Base-by-base conservation (phyloP, 1,140 invertebrate species). In the Contarinia nasturtii region DNA sequence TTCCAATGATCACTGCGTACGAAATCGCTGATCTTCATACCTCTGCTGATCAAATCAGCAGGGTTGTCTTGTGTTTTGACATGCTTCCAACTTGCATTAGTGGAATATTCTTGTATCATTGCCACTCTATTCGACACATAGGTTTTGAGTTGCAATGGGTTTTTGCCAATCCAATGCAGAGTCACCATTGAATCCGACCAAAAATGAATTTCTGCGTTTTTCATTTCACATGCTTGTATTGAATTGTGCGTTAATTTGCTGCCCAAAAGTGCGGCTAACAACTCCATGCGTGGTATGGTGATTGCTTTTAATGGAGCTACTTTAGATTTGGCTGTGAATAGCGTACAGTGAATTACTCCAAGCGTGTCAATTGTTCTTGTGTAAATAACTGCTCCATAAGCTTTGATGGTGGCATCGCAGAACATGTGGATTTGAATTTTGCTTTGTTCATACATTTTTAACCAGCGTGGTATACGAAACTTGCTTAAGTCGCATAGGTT, bases 351-450 rank as follows among this genome's bases (percentile, higher is more conserved):
- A 2, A 57, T 48, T 5, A 51, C 34, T 2, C 49, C 47, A 21
- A 47, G 27, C 33, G 34, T 21, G 46, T 53, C 49, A 19, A 43
- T 45, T 1, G 50, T 49, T 46, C 56, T 48, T 8, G 59, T 22
- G 52, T 60, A 63, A 10, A 60, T 42, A 14, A 53, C 54, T 33
- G 58, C 56, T 7, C 58, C 65, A 51, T 65, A 68, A 7, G 57
- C 65, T 0, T 41, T 45, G 44, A 57, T 52, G 5, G 55, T 60
- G 1, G 63, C 60, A 53, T 69, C 65, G 12, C 48, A 51, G 52
- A 67, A 70, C 8, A 57, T 58, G 48, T 64, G 56, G 2, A 52
- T 22, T 47, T 49, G 20, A 19, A 37, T 2, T 14, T 38, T 14
- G 12, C 15, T 14, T 14, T 38, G 36, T 3, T 17, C 12, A 5